A percentile compares a stretch with the other conserved stretches of the same genome.
These are phyloP conservation scores for Alosa sapidissima DNA, from an alignment of 2,797 vertebrate species.

Conservation along the genomic window DNA sequence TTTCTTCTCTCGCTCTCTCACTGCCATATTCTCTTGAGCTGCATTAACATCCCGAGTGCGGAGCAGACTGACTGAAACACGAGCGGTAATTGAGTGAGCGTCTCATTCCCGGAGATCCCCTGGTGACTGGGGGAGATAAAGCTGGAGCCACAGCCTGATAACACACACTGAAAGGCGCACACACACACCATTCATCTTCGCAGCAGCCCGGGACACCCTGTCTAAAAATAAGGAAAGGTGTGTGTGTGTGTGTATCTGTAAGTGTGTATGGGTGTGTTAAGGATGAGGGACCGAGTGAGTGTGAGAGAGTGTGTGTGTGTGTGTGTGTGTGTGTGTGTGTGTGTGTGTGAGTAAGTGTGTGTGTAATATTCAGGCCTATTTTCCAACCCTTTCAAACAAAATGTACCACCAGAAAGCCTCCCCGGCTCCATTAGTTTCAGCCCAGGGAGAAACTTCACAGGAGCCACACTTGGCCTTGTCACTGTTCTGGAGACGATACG, in stretches of 20 bases:
- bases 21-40: not conserved
- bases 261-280: not conserved
- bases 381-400: not conserved
- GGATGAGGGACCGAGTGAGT: not conserved
- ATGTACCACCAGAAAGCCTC: not conserved
- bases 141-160: not conserved
- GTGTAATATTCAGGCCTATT: not conserved
- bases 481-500: not conserved
- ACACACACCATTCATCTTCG: not conserved
- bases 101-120: not conserved
- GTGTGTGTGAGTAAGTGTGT: not conserved
- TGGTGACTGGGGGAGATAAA: not conserved
- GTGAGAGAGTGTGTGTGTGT: not conserved
- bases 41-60: not conserved
- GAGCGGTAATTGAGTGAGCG: not conserved
- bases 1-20: not conserved
- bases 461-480: conserved; percentile 1
- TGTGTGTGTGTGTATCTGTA: not conserved
- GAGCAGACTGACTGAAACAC: not conserved
- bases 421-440: not conserved
- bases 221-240: not conserved
- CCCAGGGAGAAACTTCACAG: not conserved
- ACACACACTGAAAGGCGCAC: not conserved
- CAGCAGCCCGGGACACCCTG: not conserved
- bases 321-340: not conserved